Base-by-base conservation (phyloP, 1,140 invertebrate species). In the Charaxes varanes region DNA sequence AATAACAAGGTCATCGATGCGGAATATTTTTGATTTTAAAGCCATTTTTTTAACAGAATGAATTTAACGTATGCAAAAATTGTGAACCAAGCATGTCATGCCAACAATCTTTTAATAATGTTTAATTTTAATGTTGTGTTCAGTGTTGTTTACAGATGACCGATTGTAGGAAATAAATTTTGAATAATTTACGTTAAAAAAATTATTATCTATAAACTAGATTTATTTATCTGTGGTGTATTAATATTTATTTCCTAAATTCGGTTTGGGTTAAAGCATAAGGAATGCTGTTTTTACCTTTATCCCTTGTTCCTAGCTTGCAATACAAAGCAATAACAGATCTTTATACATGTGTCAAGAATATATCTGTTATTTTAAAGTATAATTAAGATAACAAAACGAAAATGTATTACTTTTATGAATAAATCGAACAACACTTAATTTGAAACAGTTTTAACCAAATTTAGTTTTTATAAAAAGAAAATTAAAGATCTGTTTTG, bases 21-120 rank as follows among this genome's bases (percentile, higher is more conserved):
- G 22, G 41, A 30, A 35, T 30, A 23, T 45, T 32, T 32, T 31
- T 32, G 8, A 37, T 34, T 58, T 58, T 53, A 53, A 50, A 53
- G 54, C 50, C 50, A 58, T 50, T 24, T 41, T 27, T 36, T 30
- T 50, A 40, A 43, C 30, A 12, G 38, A 45, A 36, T 44, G 41
- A 24, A 24, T 33, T 12, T 28, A 35, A 46, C 43, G 35, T 40
- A 46, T 40, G 36, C 36, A 16, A 26, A n/a, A 46, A 44, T 34
- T 33, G 33, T 51, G 48, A 42, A 49, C 27, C 26, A 49, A 46
- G 55, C 55, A 58, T 58, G 55, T 54, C 55, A 54, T 58, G 51
- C 55, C 55, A 54, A 58, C 23, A 43, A 37, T 45, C 6, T 36
- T 23, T 41, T 41, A 41, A 26, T 36, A 31, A 28, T 30, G 23